Percentiles rank a stretch among this genome's conserved stretches.
Evolutionary conservation across 2,888 invertebrate genomes (phyloP).

Genomic region (Lypha dubia): DNA sequence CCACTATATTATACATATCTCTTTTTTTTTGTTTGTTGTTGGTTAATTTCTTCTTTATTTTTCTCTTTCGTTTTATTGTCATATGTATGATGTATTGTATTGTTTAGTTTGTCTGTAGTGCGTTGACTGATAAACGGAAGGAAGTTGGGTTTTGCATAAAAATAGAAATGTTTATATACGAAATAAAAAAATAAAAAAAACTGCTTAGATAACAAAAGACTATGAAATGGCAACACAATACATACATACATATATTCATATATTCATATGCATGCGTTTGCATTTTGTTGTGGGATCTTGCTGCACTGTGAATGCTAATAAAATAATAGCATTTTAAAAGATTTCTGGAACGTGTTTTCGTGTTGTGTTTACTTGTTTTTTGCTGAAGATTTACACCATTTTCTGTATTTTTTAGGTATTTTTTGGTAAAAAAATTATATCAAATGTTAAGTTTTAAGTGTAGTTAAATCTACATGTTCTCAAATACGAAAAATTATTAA

Average conservation of each 20-base stretch:
- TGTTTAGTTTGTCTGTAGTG: slow-evolving; percentile 64
- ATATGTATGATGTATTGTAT: no score
- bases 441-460: no score
- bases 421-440: no score
- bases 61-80: slow-evolving; percentile 6
- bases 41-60: slow-evolving; percentile 26
- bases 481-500: no score
- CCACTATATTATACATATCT: slow-evolving; percentile 8
- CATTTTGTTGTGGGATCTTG: slow-evolving; percentile 10
- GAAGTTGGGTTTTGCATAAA: slow-evolving; percentile 71
- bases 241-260: slow-evolving; percentile 38
- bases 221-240: slow-evolving; percentile 27
- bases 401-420: no score
- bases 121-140: slow-evolving; percentile 72
- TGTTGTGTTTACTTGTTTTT: not conserved
- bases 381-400: not conserved
- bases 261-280: slow-evolving; percentile 26
- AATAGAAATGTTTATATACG: slow-evolving; percentile 54
- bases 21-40: slow-evolving; percentile 22
- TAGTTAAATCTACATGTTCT: no score
- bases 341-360: not conserved
- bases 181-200: slow-evolving; percentile 18
- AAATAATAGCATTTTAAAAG: not conserved
- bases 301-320: not conserved
- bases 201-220: slow-evolving; percentile 60